These are phyloP conservation scores for Flexamia atlantica DNA, from an alignment of 2,888 invertebrate species.

Conservation along the genomic window DNA sequence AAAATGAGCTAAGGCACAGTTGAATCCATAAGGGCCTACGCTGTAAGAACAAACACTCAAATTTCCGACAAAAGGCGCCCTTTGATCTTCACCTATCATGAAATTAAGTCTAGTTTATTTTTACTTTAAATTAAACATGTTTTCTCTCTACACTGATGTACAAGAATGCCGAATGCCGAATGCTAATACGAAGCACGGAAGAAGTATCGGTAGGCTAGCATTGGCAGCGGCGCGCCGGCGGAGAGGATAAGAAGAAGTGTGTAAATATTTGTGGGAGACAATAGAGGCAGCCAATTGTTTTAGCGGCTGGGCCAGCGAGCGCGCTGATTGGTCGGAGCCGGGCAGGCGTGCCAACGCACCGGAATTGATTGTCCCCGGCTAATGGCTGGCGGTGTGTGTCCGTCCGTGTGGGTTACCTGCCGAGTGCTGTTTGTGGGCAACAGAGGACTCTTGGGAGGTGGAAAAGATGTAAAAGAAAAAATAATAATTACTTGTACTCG, in stretches of 20 bases:
- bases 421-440: background rate
- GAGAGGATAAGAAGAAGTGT: conserved; percentile 20
- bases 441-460: background rate
- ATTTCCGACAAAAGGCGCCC: no score
- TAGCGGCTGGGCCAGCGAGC: conserved; percentile 21
- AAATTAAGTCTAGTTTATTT: no score
- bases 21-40: no score
- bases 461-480: no score
- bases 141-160: no score
- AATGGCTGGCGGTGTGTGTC: conserved; percentile 56
- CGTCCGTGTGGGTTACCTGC: background rate
- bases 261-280: conserved; percentile 57
- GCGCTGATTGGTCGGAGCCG: conserved; percentile 53
- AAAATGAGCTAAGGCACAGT: no score
- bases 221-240: conserved; percentile 8
- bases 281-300: conserved; percentile 58
- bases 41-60: no score
- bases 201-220: conserved; percentile 20
- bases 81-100: no score
- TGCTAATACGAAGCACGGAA: conserved; percentile 9
- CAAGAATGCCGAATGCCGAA: background rate
- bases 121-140: no score
- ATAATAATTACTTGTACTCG: no score
- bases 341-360: conserved; percentile 58
- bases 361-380: conserved; percentile 61